These are phyloP conservation scores for Paramormyrops kingsleyae DNA, from an alignment of 2,113 vertebrate genomes.

Conservation along the genomic window DNA sequence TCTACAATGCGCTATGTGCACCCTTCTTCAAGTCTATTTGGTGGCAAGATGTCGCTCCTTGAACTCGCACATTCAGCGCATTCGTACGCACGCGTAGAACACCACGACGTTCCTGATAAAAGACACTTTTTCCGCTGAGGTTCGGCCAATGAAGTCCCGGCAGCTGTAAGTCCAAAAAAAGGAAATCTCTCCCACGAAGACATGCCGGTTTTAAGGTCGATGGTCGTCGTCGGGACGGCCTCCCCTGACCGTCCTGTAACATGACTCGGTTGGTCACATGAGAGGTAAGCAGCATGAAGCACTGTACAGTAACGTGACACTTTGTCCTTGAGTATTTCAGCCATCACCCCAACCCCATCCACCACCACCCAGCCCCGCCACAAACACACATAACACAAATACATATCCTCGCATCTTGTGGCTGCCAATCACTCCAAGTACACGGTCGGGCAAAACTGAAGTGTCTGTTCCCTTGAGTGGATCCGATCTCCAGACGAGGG, in stretches of 20 bases:
- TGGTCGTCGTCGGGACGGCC: neutral
- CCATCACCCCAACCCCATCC: neutral
- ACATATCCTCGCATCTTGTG: neutral
- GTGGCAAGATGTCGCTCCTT: neutral
- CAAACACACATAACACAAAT: neutral
- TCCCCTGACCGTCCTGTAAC: neutral
- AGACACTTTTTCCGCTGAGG: neutral
- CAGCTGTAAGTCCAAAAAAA: neutral
- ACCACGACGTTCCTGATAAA: neutral
- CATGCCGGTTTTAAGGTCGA: neutral
- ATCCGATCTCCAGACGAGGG: neutral
- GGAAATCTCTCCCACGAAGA: neutral
- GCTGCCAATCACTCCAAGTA: neutral
- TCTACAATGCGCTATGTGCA: constrained; percentile 1
- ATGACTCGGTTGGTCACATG: neutral
- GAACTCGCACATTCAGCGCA: neutral
- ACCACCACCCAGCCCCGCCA: neutral
- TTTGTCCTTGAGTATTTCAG: neutral
- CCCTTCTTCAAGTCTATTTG: neutral
- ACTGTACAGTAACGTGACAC: neutral
- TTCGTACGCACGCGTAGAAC: neutral
- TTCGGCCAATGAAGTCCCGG: neutral
- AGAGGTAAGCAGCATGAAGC: neutral
- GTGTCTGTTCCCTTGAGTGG: neutral
- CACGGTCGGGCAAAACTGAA: neutral